Evolutionary conservation across 2,113 vertebrate genomes (phyloP).

Genomic region (Plecotus auritus): DNA sequence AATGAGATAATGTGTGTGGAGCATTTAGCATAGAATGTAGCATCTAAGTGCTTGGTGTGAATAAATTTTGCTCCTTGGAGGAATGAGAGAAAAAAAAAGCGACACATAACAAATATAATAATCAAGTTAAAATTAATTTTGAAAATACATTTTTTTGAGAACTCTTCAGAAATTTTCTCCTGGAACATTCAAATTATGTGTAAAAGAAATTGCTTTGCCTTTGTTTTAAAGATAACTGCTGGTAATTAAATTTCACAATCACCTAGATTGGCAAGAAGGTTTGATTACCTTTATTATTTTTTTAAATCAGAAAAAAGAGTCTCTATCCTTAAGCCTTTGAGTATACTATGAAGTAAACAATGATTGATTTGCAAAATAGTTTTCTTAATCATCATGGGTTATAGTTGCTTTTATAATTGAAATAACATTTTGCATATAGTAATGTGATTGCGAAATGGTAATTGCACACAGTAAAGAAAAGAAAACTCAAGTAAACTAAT

Average conservation of each 20-base stretch:
- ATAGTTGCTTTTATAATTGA: constrained; percentile 49
- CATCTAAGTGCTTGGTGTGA: neutral
- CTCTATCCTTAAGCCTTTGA: constrained; percentile 15
- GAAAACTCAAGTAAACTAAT: constrained; percentile 41
- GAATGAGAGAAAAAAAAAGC: neutral
- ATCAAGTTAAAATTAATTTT: constrained; percentile 56
- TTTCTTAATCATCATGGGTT: constrained; percentile 43
- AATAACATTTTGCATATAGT: constrained; percentile 30
- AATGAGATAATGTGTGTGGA: neutral
- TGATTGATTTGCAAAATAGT: constrained; percentile 37
- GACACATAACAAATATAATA: constrained; percentile 32
- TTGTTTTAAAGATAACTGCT: constrained; percentile 58
- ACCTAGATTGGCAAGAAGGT: constrained; percentile 40
- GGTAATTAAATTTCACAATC: constrained; percentile 63
- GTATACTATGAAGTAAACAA: constrained; percentile 56
- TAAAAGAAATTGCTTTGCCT: constrained; percentile 48
- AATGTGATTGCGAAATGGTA: constrained; percentile 17
- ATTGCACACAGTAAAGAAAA: constrained; percentile 48
- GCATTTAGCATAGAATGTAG: neutral
- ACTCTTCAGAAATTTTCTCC: constrained; percentile 45
- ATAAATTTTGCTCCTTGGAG: neutral
- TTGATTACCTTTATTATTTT: constrained; percentile 62
- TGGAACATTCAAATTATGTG: constrained; percentile 50
- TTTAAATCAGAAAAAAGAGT: neutral
- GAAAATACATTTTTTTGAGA: constrained; percentile 51